Evolutionary conservation across 2,113 vertebrate species (phyloP).

Genomic region (Eulemur rufifrons): DNA sequence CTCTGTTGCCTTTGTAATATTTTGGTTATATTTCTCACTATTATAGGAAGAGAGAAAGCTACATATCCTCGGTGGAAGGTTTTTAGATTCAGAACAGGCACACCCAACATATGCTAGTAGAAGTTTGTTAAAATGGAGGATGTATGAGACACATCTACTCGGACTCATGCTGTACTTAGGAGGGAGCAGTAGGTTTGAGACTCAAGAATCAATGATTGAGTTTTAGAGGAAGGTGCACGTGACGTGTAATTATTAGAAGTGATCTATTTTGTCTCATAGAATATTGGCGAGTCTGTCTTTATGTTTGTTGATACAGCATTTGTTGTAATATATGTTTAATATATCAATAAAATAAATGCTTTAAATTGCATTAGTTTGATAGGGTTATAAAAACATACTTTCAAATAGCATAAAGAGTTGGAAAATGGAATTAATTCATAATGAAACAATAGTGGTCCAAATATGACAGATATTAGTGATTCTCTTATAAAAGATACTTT

Average conservation of each 20-base stretch:
- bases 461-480: neutral
- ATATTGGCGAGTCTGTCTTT: neutral
- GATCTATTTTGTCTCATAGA: neutral
- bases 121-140: neutral
- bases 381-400: conserved; percentile 16
- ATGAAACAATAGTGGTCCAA: neutral
- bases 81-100: conserved; percentile 21
- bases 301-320: neutral
- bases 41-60: neutral
- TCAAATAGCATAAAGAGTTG: neutral
- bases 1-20: conserved; percentile 52
- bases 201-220: neutral
- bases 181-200: neutral
- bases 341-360: conserved; percentile 1
- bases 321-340: conserved; percentile 12
- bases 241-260: neutral
- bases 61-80: neutral
- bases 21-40: conserved; percentile 60
- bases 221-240: neutral
- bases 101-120: neutral
- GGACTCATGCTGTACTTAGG: neutral
- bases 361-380: neutral
- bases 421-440: conserved; percentile 36
- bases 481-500: neutral
- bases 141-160: neutral